These are phyloP conservation scores for Zapus hudsonius DNA, from an alignment of 2,113 vertebrate species.

Conservation along the genomic window DNA sequence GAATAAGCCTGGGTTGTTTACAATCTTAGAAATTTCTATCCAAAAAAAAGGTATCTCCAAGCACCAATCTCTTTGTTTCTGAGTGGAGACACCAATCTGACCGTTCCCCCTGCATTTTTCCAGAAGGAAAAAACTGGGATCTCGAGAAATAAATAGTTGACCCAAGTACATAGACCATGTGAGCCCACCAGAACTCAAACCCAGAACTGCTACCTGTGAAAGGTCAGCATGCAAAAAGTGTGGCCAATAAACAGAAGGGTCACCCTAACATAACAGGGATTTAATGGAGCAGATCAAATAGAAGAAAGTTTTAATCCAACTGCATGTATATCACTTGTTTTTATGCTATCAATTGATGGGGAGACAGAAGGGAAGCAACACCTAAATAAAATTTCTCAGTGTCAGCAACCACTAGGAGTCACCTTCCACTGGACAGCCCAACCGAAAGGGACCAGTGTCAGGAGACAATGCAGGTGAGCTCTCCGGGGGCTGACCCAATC, in stretches of 20 bases:
- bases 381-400: conserved; percentile 81
- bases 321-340: neutral
- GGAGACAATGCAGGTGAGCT: conserved; percentile 72
- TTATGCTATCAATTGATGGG: neutral
- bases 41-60: neutral
- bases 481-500: conserved; percentile 76
- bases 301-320: neutral
- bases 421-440: conserved; percentile 44
- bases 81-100: neutral
- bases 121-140: neutral
- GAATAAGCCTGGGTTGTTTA: conserved; percentile 75
- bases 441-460: conserved; percentile 61
- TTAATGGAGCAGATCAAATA: neutral
- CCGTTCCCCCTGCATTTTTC: neutral
- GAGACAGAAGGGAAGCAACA: conserved; percentile 38
- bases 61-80: neutral
- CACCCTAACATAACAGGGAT: neutral
- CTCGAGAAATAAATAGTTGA: neutral
- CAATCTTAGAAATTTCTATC: neutral
- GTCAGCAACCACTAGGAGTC: conserved; percentile 67
- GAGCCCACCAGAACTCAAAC: neutral
- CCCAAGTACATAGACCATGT: neutral
- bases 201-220: neutral
- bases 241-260: neutral
- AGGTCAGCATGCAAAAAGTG: accelerated